Conservation (phyloP, 2,888 invertebrate genomes). For the Cristatella mucedo region DNA sequence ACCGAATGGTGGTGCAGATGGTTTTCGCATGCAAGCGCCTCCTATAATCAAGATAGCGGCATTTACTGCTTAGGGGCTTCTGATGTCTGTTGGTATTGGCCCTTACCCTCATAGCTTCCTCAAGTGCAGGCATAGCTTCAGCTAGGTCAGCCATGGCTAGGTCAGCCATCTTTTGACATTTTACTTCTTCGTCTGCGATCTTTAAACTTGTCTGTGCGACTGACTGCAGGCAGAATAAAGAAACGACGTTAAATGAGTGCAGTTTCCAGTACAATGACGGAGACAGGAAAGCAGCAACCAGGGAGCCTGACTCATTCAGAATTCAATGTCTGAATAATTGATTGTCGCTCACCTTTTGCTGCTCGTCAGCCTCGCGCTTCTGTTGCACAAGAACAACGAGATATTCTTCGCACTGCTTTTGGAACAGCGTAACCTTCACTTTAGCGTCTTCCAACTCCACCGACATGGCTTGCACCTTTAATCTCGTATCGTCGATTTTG, state of each 20-base stretch:
- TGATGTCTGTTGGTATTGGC: constrained; percentile 8
- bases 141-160: constrained; percentile 66
- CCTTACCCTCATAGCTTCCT: constrained; percentile 54
- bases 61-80: no score
- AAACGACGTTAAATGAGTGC: no score
- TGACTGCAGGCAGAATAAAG: no score
- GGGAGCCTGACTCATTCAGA: no score
- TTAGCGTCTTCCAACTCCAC: constrained; percentile 62
- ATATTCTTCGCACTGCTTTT: constrained; percentile 68
- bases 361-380: constrained; percentile 65
- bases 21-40: no score
- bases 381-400: constrained; percentile 64
- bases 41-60: no score
- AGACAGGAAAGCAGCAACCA: no score
- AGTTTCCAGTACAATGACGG: no score
- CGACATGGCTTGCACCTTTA: constrained; percentile 65
- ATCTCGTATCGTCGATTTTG: constrained; percentile 70
- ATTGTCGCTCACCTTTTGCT: constrained; percentile 45
- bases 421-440: constrained; percentile 50
- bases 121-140: constrained; percentile 68
- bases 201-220: constrained; percentile 54
- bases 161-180: constrained; percentile 64
- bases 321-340: no score
- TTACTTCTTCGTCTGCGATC: constrained; percentile 61
- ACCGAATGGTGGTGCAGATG: no score